Evolutionary conservation across 1,140 invertebrate genomes (phyloP).

Genomic region (Brachionus angularis): DNA sequence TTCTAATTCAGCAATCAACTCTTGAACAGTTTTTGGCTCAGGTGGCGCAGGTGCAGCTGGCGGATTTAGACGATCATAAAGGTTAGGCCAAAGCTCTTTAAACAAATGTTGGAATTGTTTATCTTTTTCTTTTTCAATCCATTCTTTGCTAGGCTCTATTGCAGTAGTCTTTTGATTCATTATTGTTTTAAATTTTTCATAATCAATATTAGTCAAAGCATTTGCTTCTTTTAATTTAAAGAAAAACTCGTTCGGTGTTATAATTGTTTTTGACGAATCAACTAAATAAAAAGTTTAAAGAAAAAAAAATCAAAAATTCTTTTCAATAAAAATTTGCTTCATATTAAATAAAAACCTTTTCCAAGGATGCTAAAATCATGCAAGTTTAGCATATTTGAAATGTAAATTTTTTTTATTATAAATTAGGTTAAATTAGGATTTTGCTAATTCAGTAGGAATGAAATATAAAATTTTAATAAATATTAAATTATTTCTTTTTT

Average conservation of each 20-base stretch:
- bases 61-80: not conserved
- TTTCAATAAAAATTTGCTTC: not conserved
- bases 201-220: not conserved
- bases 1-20: constrained; percentile 24
- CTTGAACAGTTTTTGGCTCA: not conserved
- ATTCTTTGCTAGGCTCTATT: constrained; percentile 6
- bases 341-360: not conserved
- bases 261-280: not conserved
- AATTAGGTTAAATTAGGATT: not conserved
- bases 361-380: constrained; percentile 2
- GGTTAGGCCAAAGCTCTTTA: constrained; percentile 16
- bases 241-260: constrained; percentile 15
- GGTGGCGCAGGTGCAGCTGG: not conserved
- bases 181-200: constrained; percentile 19
- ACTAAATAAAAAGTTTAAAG: constrained; percentile 7
- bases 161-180: not conserved
- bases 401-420: not conserved
- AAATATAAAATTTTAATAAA: too few species aligned
- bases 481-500: too few species aligned
- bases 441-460: too few species aligned
- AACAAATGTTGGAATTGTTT: constrained; percentile 27
- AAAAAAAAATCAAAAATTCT: not conserved
- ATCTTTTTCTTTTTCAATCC: constrained; percentile 29
- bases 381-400: too few species aligned
- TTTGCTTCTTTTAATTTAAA: constrained; percentile 33